Conservation (phyloP, 2,113 vertebrate genomes). For the Cheirogaleus medius region DNA sequence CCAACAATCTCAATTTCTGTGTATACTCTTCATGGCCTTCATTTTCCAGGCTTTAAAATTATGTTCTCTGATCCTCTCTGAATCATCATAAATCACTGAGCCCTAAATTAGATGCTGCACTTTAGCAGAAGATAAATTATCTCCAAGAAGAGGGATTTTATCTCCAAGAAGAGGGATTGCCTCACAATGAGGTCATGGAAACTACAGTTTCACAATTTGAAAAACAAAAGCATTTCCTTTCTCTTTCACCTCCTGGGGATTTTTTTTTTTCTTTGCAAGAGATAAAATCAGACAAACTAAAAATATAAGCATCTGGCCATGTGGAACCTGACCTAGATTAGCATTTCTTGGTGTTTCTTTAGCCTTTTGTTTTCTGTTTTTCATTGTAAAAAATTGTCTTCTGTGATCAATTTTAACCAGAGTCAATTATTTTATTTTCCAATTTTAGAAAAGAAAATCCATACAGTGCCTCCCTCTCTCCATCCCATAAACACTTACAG, state of each 20-base stretch:
- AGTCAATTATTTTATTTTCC: background rate
- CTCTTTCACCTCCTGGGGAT: background rate
- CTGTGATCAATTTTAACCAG: conserved; percentile 7
- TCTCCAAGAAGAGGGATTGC: background rate
- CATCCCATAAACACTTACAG: background rate
- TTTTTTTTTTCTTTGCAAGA: conserved; percentile 1
- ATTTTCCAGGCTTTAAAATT: conserved; percentile 49
- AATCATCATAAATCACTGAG: background rate
- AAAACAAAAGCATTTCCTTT: conserved; percentile 63
- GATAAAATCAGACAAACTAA: conserved; percentile 59
- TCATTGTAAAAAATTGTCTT: background rate
- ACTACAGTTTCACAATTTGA: background rate
- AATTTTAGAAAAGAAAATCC: background rate
- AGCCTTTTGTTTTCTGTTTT: background rate
- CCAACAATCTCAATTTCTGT: background rate
- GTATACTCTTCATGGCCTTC: background rate
- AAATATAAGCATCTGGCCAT: conserved; percentile 31
- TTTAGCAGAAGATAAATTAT: conserved; percentile 24
- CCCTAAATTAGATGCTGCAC: conserved; percentile 21
- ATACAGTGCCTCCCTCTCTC: background rate
- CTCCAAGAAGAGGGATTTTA: background rate
- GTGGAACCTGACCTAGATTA: background rate
- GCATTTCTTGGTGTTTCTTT: conserved; percentile 8
- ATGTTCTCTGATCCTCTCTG: background rate
- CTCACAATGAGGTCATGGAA: conserved; percentile 48